These are phyloP conservation scores for Dicycla oo DNA, from an alignment of 2,888 invertebrate species.

Conservation along the genomic window DNA sequence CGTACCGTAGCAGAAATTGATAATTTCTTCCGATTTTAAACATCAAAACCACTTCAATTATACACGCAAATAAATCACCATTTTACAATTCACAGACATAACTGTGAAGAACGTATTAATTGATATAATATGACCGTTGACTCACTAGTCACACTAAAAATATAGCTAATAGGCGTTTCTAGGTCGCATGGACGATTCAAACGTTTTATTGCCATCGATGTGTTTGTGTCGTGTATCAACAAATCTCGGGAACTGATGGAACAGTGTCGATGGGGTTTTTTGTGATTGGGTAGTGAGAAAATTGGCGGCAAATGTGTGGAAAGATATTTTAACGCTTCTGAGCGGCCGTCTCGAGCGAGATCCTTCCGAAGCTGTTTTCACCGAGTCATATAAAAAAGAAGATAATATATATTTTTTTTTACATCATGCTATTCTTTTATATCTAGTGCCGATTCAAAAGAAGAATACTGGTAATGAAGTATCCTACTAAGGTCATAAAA, in stretches of 20 bases:
- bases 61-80: slow-evolving; percentile 35
- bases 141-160: slow-evolving; percentile 61
- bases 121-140: slow-evolving; percentile 57
- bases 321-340: background rate
- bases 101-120: slow-evolving; percentile 54
- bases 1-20: background rate
- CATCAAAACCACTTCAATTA: background rate
- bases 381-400: no score
- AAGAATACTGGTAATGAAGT: no score
- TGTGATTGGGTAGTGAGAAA: background rate
- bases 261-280: slow-evolving; percentile 1
- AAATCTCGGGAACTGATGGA: slow-evolving; percentile 45
- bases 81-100: slow-evolving; percentile 38
- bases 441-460: no score
- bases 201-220: slow-evolving; percentile 57
- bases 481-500: no score
- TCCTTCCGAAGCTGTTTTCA: no score
- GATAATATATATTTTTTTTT: no score
- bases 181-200: slow-evolving; percentile 57
- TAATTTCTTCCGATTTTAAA: background rate
- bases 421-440: no score
- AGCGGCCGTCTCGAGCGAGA: no score
- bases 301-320: background rate
- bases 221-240: slow-evolving; percentile 39
- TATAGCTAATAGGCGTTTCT: slow-evolving; percentile 60